These are phyloP conservation scores for Chaenodraco wilsoni DNA, from an alignment of 2,797 vertebrate genomes.

Conservation along the genomic window DNA sequence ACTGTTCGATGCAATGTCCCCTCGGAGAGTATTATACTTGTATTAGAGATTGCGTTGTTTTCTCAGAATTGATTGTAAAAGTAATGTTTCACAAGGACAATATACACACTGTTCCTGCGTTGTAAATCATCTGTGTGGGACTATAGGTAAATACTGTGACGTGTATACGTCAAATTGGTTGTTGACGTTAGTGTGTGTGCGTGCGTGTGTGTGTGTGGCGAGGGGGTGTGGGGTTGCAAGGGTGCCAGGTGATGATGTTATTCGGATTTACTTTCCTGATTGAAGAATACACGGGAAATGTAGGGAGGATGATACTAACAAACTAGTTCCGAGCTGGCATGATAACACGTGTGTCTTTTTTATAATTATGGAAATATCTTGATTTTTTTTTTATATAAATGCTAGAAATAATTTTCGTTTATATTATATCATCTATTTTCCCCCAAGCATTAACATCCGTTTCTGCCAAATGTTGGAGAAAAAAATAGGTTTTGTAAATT, in stretches of 20 bases:
- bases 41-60: constrained; percentile 68
- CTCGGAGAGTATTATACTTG: constrained; percentile 66
- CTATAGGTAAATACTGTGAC: constrained; percentile 56
- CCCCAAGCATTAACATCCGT: not conserved
- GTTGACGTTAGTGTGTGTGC: not conserved
- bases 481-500: not conserved
- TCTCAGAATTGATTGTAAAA: constrained; percentile 49
- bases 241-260: not conserved
- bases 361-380: not conserved
- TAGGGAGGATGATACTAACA: constrained; percentile 13
- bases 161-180: constrained; percentile 42
- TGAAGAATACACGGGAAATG: not conserved
- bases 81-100: constrained; percentile 47
- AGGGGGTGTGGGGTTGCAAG: not conserved
- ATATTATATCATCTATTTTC: not conserved
- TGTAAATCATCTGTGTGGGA: constrained; percentile 45
- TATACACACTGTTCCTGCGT: constrained; percentile 17
- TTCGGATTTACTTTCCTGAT: constrained; percentile 9
- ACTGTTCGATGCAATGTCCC: constrained; percentile 73
- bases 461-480: constrained; percentile 24
- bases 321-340: constrained; percentile 19
- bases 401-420: not conserved
- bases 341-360: constrained; percentile 13
- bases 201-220: not conserved
- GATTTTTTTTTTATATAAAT: constrained; percentile 10